Evolutionary conservation across 2,888 invertebrate species (phyloP).

Genomic region (Chydorus sphaericus): DNA sequence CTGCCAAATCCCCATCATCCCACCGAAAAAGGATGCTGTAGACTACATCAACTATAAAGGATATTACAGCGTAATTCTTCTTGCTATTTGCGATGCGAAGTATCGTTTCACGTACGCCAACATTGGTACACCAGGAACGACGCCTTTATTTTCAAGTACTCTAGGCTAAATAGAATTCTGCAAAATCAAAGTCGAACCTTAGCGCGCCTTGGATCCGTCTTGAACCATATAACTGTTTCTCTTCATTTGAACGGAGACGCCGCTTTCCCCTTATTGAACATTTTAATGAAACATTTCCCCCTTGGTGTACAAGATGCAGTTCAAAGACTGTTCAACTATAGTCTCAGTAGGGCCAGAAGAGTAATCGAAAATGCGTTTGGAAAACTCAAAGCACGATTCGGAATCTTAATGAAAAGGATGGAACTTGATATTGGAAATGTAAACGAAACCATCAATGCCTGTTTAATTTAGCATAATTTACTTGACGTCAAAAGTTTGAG

Average conservation of each 20-base stretch:
- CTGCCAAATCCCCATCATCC: neutral
- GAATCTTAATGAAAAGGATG: conserved; percentile 20
- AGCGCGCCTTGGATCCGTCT: neutral
- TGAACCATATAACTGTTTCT: neutral
- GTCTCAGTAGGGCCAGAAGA: too few species aligned
- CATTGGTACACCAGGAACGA: conserved; percentile 18
- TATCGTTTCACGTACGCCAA: conserved; percentile 20
- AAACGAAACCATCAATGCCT: conserved; percentile 21
- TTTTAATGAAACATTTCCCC: neutral
- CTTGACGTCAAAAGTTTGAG: too few species aligned
- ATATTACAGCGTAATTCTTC: conserved; percentile 17
- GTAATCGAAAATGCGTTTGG: conserved; percentile 23
- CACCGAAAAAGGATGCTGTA: neutral
- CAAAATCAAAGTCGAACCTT: neutral
- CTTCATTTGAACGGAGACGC: neutral
- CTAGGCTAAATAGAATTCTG: neutral
- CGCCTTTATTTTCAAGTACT: neutral
- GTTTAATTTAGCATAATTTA: conserved; percentile 21
- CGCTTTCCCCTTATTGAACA: neutral
- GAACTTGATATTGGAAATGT: conserved; percentile 20
- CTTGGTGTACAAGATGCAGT: too few species aligned
- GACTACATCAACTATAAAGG: conserved; percentile 19
- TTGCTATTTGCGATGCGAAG: conserved; percentile 20
- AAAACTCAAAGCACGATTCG: conserved; percentile 23
- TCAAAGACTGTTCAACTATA: too few species aligned